These are phyloP conservation scores for Leptinotarsa undecemlineata DNA, from an alignment of 1,140 invertebrate species.

Conservation along the genomic window DNA sequence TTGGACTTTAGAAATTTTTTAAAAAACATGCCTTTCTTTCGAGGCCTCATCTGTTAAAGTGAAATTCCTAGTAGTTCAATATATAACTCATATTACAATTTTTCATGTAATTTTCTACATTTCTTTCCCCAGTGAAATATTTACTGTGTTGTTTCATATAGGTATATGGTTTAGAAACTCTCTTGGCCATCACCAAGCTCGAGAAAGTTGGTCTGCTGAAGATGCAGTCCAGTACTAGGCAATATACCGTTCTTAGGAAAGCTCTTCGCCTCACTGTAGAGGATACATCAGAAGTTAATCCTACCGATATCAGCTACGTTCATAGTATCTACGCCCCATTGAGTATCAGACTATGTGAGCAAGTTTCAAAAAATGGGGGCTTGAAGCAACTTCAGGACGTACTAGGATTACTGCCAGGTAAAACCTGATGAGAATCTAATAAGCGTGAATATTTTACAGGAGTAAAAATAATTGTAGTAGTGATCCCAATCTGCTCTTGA, in stretches of 20 bases:
- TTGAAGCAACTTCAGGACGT: conserved; percentile 73
- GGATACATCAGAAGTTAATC: conserved; percentile 81
- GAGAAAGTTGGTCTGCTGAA: conserved; percentile 85
- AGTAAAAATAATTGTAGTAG: not conserved
- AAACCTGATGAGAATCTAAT: not conserved
- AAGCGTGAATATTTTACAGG: not conserved
- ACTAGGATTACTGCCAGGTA: conserved; percentile 60
- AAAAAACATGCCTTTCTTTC: too few species aligned
- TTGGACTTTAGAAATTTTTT: too few species aligned
- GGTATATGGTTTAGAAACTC: conserved; percentile 87
- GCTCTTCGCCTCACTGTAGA: conserved; percentile 83
- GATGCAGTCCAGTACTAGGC: conserved; percentile 69
- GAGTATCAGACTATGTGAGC: conserved; percentile 86
- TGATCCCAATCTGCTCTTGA: too few species aligned
- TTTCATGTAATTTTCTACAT: too few species aligned
- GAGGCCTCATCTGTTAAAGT: too few species aligned
- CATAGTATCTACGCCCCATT: conserved; percentile 93
- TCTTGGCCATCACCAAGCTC: conserved; percentile 83
- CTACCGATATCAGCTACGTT: conserved; percentile 90
- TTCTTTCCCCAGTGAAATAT: too few species aligned
- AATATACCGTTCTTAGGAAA: conserved; percentile 74
- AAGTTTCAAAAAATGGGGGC: conserved; percentile 79
- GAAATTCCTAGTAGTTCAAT: too few species aligned
- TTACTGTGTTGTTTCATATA: conserved; percentile 31
- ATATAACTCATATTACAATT: too few species aligned